These are phyloP conservation scores for Pantherophis vulpinus DNA, from an alignment of 2,797 vertebrate species.

Conservation along the genomic window DNA sequence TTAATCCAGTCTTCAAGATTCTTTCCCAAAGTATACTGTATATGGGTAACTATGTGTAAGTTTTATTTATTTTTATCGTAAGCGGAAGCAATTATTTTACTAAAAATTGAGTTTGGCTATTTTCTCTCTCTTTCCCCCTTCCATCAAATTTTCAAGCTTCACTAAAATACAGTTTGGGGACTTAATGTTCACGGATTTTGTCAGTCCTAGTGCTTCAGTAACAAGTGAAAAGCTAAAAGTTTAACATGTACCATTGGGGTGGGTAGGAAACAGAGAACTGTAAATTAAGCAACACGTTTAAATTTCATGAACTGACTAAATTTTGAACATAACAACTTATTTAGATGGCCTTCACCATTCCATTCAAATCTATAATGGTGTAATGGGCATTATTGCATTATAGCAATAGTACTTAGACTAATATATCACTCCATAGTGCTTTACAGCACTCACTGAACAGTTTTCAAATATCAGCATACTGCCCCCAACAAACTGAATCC, in stretches of 20 bases:
- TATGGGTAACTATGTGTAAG: conserved; percentile 30
- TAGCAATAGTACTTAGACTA: neutral
- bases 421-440: neutral
- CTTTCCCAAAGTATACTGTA: conserved; percentile 44
- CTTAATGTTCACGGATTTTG: neutral
- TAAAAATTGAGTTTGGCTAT: conserved; percentile 13
- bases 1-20: conserved; percentile 59
- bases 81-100: conserved; percentile 41
- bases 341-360: no score
- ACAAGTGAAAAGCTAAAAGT: neutral
- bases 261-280: neutral
- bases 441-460: neutral
- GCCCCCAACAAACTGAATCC: neutral
- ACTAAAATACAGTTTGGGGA: neutral
- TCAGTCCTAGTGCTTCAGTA: neutral
- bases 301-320: neutral
- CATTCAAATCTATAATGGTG: neutral
- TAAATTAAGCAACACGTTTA: neutral
- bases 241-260: neutral
- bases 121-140: neutral
- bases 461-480: neutral
- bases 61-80: conserved; percentile 57
- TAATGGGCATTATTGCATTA: neutral
- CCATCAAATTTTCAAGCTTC: neutral
- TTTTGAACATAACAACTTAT: neutral